Percentiles rank a stretch among this genome's conserved stretches.
Conservation (phyloP, 2,888 invertebrate species). For the Neoascia interrupta region DNA sequence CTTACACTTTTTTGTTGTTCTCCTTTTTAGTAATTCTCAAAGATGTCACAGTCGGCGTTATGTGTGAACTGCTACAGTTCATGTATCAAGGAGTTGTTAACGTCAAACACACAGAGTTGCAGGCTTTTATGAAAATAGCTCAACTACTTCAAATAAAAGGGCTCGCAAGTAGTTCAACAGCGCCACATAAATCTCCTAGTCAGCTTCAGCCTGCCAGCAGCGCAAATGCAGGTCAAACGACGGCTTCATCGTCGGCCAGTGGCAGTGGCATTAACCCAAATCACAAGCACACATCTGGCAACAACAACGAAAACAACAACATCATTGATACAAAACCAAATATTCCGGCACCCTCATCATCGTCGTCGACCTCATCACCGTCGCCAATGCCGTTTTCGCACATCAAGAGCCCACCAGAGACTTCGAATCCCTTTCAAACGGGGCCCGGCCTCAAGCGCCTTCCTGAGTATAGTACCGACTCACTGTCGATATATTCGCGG, state of each 20-base stretch:
- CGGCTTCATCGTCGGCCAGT: slow-evolving; percentile 45
- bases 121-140: slow-evolving; percentile 80
- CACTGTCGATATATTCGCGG: slow-evolving; percentile 77
- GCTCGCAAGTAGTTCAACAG: slow-evolving; percentile 77
- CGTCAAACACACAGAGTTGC: slow-evolving; percentile 80
- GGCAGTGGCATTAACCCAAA: slow-evolving; percentile 44
- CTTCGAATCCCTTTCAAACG: slow-evolving; percentile 60
- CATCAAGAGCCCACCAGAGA: slow-evolving; percentile 55
- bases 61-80: slow-evolving; percentile 82
- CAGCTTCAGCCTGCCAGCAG: slow-evolving; percentile 63
- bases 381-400: slow-evolving; percentile 62
- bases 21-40: slow-evolving; percentile 80
- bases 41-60: slow-evolving; percentile 82
- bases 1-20: not conserved
- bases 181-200: slow-evolving; percentile 75
- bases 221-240: slow-evolving; percentile 58
- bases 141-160: slow-evolving; percentile 80
- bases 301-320: slow-evolving; percentile 52
- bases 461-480: slow-evolving; percentile 75
- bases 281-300: slow-evolving; percentile 48
- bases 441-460: slow-evolving; percentile 73
- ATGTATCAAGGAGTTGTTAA: slow-evolving; percentile 84
- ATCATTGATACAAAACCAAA: slow-evolving; percentile 58
- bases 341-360: slow-evolving; percentile 67
- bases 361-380: slow-evolving; percentile 66